Evolutionary conservation across 2,888 invertebrate species (phyloP).

Genomic region (Metacarcinus magister): DNA sequence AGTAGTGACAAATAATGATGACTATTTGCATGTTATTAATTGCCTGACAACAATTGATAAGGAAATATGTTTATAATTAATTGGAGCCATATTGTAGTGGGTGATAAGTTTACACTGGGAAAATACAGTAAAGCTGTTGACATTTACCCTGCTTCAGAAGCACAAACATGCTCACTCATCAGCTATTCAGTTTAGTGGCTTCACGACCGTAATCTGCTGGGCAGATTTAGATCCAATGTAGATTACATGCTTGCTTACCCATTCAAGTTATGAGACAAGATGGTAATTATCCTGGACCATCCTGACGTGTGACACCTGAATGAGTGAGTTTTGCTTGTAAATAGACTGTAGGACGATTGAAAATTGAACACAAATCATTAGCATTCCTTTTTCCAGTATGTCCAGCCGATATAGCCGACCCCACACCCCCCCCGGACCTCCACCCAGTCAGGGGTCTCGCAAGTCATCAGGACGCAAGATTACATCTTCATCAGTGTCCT

Average conservation of each 20-base stretch:
- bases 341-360: too few relatives aligned
- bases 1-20: too few relatives aligned
- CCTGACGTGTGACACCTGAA: not conserved
- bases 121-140: not conserved
- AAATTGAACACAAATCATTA: not conserved
- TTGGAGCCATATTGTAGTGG: not conserved
- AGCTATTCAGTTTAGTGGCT: too few relatives aligned
- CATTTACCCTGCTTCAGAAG: too few relatives aligned
- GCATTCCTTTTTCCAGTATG: slow-evolving; percentile 66
- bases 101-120: not conserved
- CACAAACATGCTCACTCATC: too few relatives aligned
- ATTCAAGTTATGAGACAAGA: not conserved
- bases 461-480: slow-evolving; percentile 61
- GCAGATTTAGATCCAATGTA: too few relatives aligned
- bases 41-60: not conserved
- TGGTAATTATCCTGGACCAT: not conserved
- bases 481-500: slow-evolving; percentile 62
- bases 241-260: too few relatives aligned
- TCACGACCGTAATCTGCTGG: too few relatives aligned
- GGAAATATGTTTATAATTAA: not conserved
- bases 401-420: slow-evolving; percentile 74
- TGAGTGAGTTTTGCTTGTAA: not conserved
- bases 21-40: too few relatives aligned
- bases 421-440: slow-evolving; percentile 71
- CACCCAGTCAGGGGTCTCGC: slow-evolving; percentile 65